phyloP scores from a whole-genome alignment of 2,113 vertebrate species.

The Pycnonotus jocosus region DNA sequence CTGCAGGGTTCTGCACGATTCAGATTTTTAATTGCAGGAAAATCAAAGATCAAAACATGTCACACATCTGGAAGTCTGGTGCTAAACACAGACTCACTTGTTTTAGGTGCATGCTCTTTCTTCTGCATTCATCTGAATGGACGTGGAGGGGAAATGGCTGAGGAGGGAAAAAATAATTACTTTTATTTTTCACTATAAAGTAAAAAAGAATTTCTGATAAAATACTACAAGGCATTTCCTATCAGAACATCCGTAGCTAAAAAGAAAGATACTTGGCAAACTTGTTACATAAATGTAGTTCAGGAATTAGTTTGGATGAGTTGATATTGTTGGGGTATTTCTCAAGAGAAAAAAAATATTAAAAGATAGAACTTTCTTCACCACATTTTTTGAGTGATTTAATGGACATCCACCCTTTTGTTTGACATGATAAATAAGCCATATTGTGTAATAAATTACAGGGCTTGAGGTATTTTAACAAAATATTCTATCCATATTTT shows the following conservation, averaged over 20 bases:
- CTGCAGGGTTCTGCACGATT: background rate
- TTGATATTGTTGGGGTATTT: background rate
- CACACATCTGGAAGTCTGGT: background rate
- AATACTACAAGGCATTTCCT: background rate
- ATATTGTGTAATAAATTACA: background rate
- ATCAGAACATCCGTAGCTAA: background rate
- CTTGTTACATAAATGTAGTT: background rate
- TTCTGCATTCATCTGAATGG: background rate
- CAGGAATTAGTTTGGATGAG: background rate
- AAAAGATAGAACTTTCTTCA: background rate
- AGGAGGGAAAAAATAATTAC: background rate
- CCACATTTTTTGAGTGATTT: background rate
- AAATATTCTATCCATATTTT: background rate
- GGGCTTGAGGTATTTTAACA: background rate
- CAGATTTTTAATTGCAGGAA: background rate
- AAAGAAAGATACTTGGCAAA: background rate
- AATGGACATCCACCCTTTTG: background rate
- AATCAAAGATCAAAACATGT: background rate
- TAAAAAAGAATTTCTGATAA: background rate
- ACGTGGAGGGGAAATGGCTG: background rate
- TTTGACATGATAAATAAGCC: background rate
- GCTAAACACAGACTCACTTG: background rate
- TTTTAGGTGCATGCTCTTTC: background rate
- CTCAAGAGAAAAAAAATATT: background rate
- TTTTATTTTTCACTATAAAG: background rate